Percentiles rank a stretch among this genome's conserved stretches.
phyloP scores from a whole-genome alignment of 2,888 invertebrate genomes.

The Neoaliturus tenellus region DNA sequence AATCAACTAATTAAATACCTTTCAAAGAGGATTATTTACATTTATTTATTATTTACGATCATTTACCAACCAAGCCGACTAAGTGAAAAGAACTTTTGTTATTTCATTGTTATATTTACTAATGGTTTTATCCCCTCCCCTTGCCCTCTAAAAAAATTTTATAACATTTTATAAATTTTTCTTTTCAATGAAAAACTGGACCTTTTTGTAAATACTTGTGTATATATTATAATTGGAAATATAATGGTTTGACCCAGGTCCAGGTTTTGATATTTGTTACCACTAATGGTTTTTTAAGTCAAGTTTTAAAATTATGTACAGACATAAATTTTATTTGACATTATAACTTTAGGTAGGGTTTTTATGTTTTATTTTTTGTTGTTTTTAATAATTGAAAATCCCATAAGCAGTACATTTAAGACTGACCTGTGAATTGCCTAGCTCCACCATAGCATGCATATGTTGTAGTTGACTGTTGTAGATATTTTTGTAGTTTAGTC shows the following conservation, averaged over 20 bases:
- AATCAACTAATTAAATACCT: too few relatives aligned
- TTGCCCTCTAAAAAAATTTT: too few relatives aligned
- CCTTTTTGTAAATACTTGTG: neutral
- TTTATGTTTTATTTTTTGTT: too few relatives aligned
- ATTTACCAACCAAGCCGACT: too few relatives aligned
- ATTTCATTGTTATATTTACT: too few relatives aligned
- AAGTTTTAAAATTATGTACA: neutral
- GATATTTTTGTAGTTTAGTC: neutral
- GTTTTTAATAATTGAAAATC: too few relatives aligned
- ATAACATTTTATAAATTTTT: too few relatives aligned
- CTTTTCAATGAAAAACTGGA: neutral
- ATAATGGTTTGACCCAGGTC: neutral
- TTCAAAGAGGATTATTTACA: too few relatives aligned
- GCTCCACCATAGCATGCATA: slow-evolving; percentile 37
- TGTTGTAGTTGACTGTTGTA: slow-evolving; percentile 27
- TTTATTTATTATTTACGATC: too few relatives aligned
- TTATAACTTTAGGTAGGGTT: neutral
- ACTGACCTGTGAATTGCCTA: neutral
- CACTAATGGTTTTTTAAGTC: neutral
- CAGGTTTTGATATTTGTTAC: neutral
- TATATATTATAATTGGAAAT: neutral
- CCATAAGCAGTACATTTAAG: slow-evolving; percentile 7
- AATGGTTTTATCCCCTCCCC: too few relatives aligned
- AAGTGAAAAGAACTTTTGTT: too few relatives aligned
- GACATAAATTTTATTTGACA: neutral